phyloP scores from a whole-genome alignment of 2,797 vertebrate genomes.

The Microtus agrestis region DNA sequence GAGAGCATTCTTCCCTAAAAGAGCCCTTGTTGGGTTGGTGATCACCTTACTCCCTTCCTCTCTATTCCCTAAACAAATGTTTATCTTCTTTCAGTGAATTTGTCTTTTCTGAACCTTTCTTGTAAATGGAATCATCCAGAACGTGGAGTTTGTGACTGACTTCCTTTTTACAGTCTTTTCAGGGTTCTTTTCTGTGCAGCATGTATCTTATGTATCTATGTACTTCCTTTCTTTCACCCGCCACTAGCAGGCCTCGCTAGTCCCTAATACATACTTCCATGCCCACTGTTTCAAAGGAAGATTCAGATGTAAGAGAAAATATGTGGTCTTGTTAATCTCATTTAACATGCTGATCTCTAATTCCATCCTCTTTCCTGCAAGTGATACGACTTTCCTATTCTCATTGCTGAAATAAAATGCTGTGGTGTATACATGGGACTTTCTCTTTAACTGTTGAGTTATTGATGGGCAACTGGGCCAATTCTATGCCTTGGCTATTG shows the following conservation, averaged over 20 bases:
- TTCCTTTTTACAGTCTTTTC: conserved; percentile 33
- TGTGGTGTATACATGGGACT: neutral
- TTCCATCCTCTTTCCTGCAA: neutral
- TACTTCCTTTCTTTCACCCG: neutral
- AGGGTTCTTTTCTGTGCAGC: neutral
- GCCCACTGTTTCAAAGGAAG: neutral
- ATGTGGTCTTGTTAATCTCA: neutral
- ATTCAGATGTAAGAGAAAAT: neutral
- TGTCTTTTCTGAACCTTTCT: conserved; percentile 9
- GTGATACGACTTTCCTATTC: neutral
- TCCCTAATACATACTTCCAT: neutral
- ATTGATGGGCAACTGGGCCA: neutral
- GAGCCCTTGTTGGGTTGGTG: neutral
- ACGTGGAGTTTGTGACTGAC: conserved; percentile 13
- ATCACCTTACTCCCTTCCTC: neutral
- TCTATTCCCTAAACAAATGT: neutral
- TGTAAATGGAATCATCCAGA: neutral
- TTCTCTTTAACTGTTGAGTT: neutral
- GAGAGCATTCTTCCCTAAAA: neutral
- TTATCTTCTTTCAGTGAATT: conserved; percentile 37
- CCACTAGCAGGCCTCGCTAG: neutral
- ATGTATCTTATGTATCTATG: neutral
- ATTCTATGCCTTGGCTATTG: neutral
- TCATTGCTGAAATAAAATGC: neutral
- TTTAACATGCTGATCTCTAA: neutral